Evolutionary conservation across 53 echinoderm and acorn worm genomes (phyloP).

Genomic region (Astropecten irregularis): DNA sequence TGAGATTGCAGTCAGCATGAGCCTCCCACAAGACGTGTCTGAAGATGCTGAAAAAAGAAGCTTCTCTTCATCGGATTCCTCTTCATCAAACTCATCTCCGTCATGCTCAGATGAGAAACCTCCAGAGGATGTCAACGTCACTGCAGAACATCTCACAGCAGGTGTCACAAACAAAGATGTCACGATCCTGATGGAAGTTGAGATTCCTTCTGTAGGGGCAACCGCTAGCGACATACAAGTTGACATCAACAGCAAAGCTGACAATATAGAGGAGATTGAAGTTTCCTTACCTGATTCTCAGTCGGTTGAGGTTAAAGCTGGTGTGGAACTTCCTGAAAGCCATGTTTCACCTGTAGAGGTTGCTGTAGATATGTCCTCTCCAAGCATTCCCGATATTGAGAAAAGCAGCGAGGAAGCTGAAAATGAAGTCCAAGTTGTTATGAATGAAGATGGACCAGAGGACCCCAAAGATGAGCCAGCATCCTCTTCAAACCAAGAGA

Average conservation of each 20-base stretch:
- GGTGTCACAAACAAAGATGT: background rate
- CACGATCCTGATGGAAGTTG: background rate
- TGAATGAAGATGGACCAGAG: conserved; percentile 2
- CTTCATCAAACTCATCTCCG: background rate
- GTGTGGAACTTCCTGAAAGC: background rate
- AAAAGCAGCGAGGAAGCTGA: background rate
- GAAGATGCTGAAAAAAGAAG: conserved; percentile 25
- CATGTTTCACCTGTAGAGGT: background rate
- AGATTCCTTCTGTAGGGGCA: too few species aligned
- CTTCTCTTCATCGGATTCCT: background rate
- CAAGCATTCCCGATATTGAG: background rate
- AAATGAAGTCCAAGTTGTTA: background rate
- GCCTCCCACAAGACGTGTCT: background rate
- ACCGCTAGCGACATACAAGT: too few species aligned
- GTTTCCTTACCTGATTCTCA: background rate
- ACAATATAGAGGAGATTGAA: background rate
- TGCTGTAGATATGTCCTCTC: background rate
- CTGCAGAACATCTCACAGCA: background rate
- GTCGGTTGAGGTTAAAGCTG: background rate
- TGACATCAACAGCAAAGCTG: background rate
- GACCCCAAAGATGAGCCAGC: background rate
- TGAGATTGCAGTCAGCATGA: background rate
- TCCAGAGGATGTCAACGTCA: too few species aligned
- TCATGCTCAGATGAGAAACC: too few species aligned
- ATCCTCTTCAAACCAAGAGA: background rate